Percentiles rank a stretch among this genome's conserved stretches.
Evolutionary conservation across 2,113 vertebrate genomes (phyloP).

Genomic region (mouse (Mus musculus)): DNA sequence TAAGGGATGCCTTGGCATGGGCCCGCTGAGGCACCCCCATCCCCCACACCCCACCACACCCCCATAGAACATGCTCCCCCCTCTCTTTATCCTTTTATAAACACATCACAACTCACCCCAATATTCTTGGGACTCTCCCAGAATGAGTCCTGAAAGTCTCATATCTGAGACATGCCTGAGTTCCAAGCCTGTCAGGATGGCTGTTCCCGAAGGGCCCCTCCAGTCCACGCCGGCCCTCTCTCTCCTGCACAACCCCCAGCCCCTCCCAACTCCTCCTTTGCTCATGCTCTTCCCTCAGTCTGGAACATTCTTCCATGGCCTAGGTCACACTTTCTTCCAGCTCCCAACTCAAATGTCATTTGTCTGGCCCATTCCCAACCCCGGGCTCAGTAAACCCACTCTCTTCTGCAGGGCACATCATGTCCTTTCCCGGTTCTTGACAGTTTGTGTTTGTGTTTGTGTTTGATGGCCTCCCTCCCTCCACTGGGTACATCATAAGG

Average conservation of each 20-base stretch:
- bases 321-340: background rate
- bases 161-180: background rate
- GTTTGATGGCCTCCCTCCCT: constrained; percentile 23
- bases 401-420: background rate
- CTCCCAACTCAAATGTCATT: background rate
- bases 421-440: background rate
- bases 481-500: background rate
- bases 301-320: background rate
- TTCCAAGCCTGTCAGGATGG: background rate
- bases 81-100: too few relatives aligned
- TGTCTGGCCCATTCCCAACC: background rate
- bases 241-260: background rate
- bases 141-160: background rate
- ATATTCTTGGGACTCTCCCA: background rate
- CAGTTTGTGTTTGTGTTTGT: constrained; percentile 18
- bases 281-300: background rate
- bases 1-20: too few relatives aligned
- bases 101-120: background rate
- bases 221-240: background rate
- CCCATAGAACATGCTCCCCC: too few relatives aligned
- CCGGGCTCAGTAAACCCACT: background rate
- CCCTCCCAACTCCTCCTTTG: background rate
- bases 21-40: too few relatives aligned
- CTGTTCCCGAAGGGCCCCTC: fast-evolving
- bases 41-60: too few relatives aligned